phyloP scores from a whole-genome alignment of 2,888 invertebrate species.

The Luffia ferchaultella region DNA sequence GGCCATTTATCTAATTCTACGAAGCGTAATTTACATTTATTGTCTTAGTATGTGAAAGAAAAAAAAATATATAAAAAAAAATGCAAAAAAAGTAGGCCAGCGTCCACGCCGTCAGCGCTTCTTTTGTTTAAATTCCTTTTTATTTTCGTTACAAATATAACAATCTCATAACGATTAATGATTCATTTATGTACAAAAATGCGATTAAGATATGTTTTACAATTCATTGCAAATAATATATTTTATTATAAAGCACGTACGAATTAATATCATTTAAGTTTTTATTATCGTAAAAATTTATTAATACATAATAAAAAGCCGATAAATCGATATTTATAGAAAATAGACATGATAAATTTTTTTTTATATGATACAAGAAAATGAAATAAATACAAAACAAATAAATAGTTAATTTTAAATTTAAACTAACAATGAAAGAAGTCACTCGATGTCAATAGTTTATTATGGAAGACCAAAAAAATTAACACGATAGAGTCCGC shows the following conservation, averaged over 20 bases:
- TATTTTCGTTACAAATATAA: neutral
- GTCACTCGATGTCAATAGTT: constrained; percentile 1
- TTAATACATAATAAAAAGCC: no score
- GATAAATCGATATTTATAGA: no score
- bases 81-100: neutral
- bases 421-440: neutral
- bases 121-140: neutral
- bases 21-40: constrained; percentile 62
- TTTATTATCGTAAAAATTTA: neutral
- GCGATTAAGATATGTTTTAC: constrained; percentile 58
- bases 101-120: neutral
- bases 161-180: constrained; percentile 18
- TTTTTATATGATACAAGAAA: no score
- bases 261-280: no score
- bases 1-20: constrained; percentile 57
- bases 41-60: constrained; percentile 60
- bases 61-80: constrained; percentile 18
- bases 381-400: no score
- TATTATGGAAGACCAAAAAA: constrained; percentile 10
- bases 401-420: no score
- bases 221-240: constrained; percentile 19
- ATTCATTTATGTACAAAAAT: constrained; percentile 36
- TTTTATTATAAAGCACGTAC: constrained; percentile 7
- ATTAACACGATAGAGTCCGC: no score
- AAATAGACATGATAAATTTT: no score